Percentiles rank a stretch among this genome's conserved stretches.
Conservation (phyloP, 2,888 invertebrate species). For the Polydrusus tereticollis region DNA sequence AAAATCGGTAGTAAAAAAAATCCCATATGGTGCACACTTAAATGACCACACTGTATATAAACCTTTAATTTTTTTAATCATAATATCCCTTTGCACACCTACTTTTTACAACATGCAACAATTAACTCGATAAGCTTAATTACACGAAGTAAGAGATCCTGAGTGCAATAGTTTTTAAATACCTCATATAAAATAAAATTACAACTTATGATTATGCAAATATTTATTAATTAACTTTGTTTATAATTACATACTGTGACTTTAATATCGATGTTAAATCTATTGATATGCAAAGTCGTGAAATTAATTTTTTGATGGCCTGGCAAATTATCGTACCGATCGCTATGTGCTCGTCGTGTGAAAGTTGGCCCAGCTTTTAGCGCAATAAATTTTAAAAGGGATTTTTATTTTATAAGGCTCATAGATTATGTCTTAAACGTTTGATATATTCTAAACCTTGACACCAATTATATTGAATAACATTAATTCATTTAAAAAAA, state of each 20-base stretch:
- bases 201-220: conserved; percentile 30
- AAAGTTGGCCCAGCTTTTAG: conserved; percentile 25
- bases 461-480: conserved; percentile 12
- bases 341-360: conserved; percentile 22
- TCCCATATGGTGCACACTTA: no score
- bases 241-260: conserved; percentile 24
- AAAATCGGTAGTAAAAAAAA: no score
- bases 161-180: no score
- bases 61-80: no score
- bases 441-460: conserved; percentile 8
- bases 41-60: no score
- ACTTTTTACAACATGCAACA: no score
- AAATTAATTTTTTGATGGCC: conserved; percentile 30
- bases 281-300: conserved; percentile 28
- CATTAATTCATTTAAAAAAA: background rate
- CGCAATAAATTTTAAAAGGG: conserved; percentile 15
- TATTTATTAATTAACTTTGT: conserved; percentile 28
- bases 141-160: no score
- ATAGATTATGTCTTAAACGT: background rate
- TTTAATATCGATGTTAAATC: conserved; percentile 21
- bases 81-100: no score
- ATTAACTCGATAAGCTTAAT: no score
- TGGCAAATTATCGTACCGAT: conserved; percentile 32
- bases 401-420: conserved; percentile 21
- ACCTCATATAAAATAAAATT: conserved; percentile 10